Base-by-base conservation (phyloP, 1,140 invertebrate species). In the Magallana ariakensis region DNA sequence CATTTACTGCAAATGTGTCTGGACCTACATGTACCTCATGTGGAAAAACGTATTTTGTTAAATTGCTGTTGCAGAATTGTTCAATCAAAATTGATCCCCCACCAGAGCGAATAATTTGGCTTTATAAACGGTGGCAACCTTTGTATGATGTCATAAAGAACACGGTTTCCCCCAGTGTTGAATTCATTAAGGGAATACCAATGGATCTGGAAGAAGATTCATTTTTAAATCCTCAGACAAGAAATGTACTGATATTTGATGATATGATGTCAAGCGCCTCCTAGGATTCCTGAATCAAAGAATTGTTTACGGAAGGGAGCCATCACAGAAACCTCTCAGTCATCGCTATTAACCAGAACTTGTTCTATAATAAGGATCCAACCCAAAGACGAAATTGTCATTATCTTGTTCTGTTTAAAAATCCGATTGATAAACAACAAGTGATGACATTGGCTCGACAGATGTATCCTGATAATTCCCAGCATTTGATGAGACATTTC, bases 371-470 rank as follows among this genome's bases (percentile, higher is more conserved):
- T n/a, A n/a, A n/a, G n/a, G 66, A 87, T 57, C 82, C 85, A 62
- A 89, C 62, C 15, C 88, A 88, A 60, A 46, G 88, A 53, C 33
- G 88, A 62, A 89, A 83, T 33, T 70, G 86, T 58, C 83, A 89
- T 75, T 89, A 87, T 80, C 57, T 89, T 6, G 70, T 87, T 22
- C 70, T 87, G 19, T 87, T 87, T 75, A 89, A 89, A 15, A 89
- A 87, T 80, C 70, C 86, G 9, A 83, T 85, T 15, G 83, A 62
- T 46, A 87, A 82, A 82, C 84, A 85, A 75, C 66, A 75, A 55
- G 46, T 54, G 15, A 85, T 75, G 84, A 75, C 84, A n/a, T 26
- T 85, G 19, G 84, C 84, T 46, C 84, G 84, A 56, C 84, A 85
- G 62, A 85, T 70, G 84, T 85, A 85, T 70, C 84, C 84, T n/a